Evolutionary conservation across 2,888 invertebrate genomes (phyloP), one percentile per base, ranked within the genome.

Genomic region (Geotrupes spiniger): DNA sequence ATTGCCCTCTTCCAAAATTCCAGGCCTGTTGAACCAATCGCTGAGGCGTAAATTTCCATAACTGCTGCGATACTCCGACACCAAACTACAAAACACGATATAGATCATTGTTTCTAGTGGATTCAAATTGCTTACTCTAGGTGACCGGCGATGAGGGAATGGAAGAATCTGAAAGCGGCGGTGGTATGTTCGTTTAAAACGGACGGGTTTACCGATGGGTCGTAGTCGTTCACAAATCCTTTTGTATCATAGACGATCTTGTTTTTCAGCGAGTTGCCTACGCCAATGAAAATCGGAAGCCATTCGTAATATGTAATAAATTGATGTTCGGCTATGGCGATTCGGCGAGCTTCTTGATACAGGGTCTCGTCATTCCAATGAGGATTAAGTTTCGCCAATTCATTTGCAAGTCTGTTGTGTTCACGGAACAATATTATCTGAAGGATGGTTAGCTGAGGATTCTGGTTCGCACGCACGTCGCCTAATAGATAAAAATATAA

Each of bases 231-330:
- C 9, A 86, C 77, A 64, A 79, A 84, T 1, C 72, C 73, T 1
- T 76, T 72, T 1, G 79, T 79, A 0, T 81, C 73, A 69, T 82
- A 84, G 28, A 85, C 74, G 9, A 87, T 74, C 53, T 79, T 81
- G 59, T 84, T 82, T 54, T 79, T 77, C 40, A 80, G 67, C 64
- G 82, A 78, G 63, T 83, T 83, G n/a, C 82, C 76, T 31, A 64
- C 62, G 14, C 87, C 87, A 36, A 88, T 77, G 62, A 88, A 80
- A 53, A 87, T 81, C 0, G 88, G 87, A 21, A 89, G 73, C 78
- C 85, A 89, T 69, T 89, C 88, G 64, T 87, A 85, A 66, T 87
- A 89, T 46, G 83, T 80, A 60, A 89, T 85, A 55, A 83, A 80
- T 65, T 89, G 89, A 60, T 82, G 78, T 66, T 84, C 76, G 1